phyloP scores from a whole-genome alignment of 1,140 invertebrate genomes.

The Coptotermes formosanus region DNA sequence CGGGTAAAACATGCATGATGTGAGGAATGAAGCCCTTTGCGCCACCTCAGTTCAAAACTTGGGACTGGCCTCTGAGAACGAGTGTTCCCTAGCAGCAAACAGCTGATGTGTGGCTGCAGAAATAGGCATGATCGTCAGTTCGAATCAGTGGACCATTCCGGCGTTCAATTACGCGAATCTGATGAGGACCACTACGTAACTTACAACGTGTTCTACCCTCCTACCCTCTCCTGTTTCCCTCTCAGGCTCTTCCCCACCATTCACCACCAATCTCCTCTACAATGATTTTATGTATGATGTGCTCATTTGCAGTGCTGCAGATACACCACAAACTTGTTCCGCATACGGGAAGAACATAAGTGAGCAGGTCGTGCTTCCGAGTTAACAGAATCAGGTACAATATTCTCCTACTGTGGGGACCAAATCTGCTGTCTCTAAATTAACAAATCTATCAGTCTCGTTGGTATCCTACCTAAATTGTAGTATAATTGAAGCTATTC shows the following conservation, averaged over 20 bases:
- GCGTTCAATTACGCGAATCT: slow-evolving; percentile 28
- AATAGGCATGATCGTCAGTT: not conserved
- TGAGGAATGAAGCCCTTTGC: no score
- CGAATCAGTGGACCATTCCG: slow-evolving; percentile 24
- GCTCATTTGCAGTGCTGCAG: not conserved
- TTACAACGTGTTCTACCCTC: not conserved
- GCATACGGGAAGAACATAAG: not conserved
- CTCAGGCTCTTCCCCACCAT: no score
- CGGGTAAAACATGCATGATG: no score
- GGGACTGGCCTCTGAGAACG: not conserved
- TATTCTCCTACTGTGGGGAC: no score
- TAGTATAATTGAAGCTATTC: no score
- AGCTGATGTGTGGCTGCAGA: slow-evolving; percentile 1
- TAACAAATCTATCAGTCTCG: no score
- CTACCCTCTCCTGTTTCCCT: no score
- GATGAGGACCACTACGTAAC: not conserved
- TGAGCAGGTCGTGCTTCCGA: not conserved
- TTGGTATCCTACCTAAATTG: no score
- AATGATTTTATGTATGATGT: not conserved
- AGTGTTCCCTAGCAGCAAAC: not conserved
- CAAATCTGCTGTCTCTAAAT: no score
- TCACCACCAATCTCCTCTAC: not conserved
- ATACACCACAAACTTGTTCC: not conserved
- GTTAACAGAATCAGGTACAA: no score
- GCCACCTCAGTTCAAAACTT: no score